phyloP scores from a whole-genome alignment of 2,113 vertebrate species.

The Amphilophus citrinellus region DNA sequence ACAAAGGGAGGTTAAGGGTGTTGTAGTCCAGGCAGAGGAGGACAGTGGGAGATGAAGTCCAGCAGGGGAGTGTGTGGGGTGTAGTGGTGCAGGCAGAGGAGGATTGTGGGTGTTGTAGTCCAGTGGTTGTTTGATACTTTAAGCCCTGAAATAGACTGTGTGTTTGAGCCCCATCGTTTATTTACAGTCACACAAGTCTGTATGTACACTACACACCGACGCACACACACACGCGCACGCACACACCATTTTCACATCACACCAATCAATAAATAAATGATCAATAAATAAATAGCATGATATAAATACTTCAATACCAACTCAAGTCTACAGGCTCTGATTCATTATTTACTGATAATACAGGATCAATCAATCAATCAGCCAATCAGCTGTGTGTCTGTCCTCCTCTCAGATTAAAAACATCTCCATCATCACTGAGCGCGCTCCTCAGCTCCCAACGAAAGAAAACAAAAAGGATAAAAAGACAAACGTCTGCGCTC shows the following conservation, averaged over 20 bases:
- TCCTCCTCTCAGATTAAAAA: not conserved
- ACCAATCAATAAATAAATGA: constrained; percentile 56
- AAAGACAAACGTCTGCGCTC: constrained; percentile 13
- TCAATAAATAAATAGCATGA: constrained; percentile 62
- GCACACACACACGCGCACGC: constrained; percentile 36
- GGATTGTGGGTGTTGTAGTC: constrained; percentile 47
- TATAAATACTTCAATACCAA: constrained; percentile 62
- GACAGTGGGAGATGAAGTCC: constrained; percentile 8
- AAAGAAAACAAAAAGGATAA: constrained; percentile 8
- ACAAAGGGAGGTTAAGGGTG: not conserved
- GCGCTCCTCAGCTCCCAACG: not conserved
- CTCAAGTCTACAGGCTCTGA: constrained; percentile 49
- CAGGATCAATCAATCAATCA: constrained; percentile 29
- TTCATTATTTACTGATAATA: constrained; percentile 39
- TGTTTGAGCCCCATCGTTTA: constrained; percentile 76
- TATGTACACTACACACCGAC: constrained; percentile 50
- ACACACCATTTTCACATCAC: constrained; percentile 53
- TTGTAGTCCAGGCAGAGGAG: not conserved
- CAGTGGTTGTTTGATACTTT: constrained; percentile 46
- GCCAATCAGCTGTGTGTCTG: not conserved
- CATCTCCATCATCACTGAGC: not conserved
- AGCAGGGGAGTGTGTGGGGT: not conserved
- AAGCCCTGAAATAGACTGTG: constrained; percentile 77
- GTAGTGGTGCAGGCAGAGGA: not conserved
- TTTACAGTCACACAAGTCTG: constrained; percentile 76